Evolutionary conservation across 1,140 invertebrate genomes (phyloP), one percentile per base, ranked within the genome.

Genomic region (Aradophagus sp.): DNA sequence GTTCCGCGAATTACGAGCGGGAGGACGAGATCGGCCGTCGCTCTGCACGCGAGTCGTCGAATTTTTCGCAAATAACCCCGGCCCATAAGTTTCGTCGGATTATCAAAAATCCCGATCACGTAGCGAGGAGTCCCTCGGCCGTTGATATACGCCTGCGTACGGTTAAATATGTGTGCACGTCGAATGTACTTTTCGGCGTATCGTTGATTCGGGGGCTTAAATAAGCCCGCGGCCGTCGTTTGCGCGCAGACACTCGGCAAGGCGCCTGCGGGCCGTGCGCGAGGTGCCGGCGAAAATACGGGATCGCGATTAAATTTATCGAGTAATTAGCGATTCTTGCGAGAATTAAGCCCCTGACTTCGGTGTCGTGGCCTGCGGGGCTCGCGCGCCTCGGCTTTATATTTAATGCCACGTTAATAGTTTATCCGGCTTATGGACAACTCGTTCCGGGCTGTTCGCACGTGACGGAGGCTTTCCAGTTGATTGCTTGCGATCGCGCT

Each of bases 21-120:
- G 11, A 59, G 32, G 53, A 58, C 39, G 41, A 67, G 63, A 59
- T 67, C 53, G 45, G 53, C 63, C 34, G 45, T 34, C 59, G 53
- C 39, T 47, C 32, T 52, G 63, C 53, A 59, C 53, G 63, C 63
- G 47, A 67, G 53, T 59, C 53, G 16, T 39, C 23, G 63, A 20
- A 31, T 67, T 59, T 62, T 44, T 29, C 10, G 45, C 63, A 45
- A 52, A 67, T 45, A 45, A 45, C 35, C 32, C 36, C 47, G 32
- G 14, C 39, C 55, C 34, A 47, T 68, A 68, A 53, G 32, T 61
- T 59, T 47, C n/a, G 32, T 34, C 34, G 14, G 55, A 59, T 39
- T 67, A 67, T 59, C 63, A 47, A 29, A 55, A 58, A 67, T 58
- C 45, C 65, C 55, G 42, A 68, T 61, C 65, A 68, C 55, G 65